phyloP scores from a whole-genome alignment of 2,113 vertebrate genomes.

The Onychostoma macrolepis region DNA sequence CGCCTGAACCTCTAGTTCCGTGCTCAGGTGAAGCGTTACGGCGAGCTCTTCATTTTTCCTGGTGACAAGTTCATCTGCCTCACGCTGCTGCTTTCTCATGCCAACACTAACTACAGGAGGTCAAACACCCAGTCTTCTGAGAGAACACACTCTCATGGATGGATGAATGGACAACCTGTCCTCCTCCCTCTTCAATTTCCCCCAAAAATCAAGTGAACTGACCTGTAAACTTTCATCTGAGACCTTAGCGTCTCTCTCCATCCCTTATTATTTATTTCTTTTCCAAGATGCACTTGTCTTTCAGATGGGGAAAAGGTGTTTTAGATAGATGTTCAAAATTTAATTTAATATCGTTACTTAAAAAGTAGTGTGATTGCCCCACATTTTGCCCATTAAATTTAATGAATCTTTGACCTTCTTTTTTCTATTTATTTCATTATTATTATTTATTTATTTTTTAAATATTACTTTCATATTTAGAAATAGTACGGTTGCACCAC shows the following conservation, averaged over 20 bases:
- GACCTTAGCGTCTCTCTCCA: slow-evolving; percentile 26
- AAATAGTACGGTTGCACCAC: not conserved
- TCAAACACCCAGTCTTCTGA: not conserved
- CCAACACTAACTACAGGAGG: not conserved
- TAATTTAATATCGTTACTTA: too few species aligned
- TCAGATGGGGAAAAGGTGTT: too few species aligned
- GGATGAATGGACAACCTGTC: not conserved
- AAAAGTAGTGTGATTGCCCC: too few species aligned
- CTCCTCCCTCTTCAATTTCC: not conserved
- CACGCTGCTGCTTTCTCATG: not conserved
- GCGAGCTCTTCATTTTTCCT: not conserved
- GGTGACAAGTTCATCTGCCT: slow-evolving; percentile 7
- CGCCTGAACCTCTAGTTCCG: not conserved
- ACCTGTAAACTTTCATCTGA: slow-evolving; percentile 59
- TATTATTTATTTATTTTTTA: not conserved
- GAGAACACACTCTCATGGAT: not conserved
- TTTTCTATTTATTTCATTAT: not conserved
- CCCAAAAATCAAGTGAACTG: slow-evolving; percentile 62
- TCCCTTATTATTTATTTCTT: not conserved
- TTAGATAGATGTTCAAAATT: too few species aligned
- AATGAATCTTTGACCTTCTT: too few species aligned
- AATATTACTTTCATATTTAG: not conserved
- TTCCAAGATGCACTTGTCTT: too few species aligned
- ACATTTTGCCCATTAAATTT: too few species aligned
- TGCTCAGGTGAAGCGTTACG: not conserved